Percentiles rank a stretch among this genome's conserved stretches.
phyloP scores from a whole-genome alignment of 2,888 invertebrate species.

The Nomada goodeniana region DNA sequence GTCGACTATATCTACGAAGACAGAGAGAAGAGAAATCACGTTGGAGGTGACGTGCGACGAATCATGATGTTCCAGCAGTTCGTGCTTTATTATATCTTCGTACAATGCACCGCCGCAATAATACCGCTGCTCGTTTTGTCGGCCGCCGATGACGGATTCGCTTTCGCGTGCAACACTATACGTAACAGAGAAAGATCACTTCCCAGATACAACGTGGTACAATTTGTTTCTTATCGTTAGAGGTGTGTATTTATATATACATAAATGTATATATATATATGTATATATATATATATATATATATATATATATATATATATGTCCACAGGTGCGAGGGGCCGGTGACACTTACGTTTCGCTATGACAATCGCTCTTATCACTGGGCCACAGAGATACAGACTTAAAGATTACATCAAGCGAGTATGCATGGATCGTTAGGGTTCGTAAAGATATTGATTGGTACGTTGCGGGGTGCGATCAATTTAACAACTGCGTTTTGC shows the following conservation, averaged over 20 bases:
- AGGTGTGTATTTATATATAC: neutral
- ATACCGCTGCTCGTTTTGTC: conserved; percentile 52
- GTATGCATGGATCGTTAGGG: conserved; percentile 21
- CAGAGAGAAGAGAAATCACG: conserved; percentile 70
- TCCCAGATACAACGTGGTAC: conserved; percentile 49
- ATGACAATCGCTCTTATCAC: conserved; percentile 1
- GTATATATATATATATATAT: too few relatives aligned
- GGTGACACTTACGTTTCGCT: conserved; percentile 33
- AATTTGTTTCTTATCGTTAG: conserved; percentile 52
- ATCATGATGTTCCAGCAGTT: conserved; percentile 76
- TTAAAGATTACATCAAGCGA: conserved; percentile 32
- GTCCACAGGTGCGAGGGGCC: conserved; percentile 1
- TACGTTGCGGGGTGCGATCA: conserved; percentile 4
- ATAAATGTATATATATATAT: too few relatives aligned
- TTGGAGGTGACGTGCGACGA: conserved; percentile 76
- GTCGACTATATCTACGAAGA: conserved; percentile 65
- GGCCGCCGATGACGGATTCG: conserved; percentile 55
- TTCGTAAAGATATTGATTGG: conserved; percentile 39
- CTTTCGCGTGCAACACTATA: conserved; percentile 52
- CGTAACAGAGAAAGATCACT: conserved; percentile 46
- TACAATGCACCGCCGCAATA: conserved; percentile 73
- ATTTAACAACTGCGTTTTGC: conserved; percentile 9
- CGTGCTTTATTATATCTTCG: conserved; percentile 80
- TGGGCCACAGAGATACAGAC: conserved; percentile 13
- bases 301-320: too few relatives aligned